Evolutionary conservation across 2,888 invertebrate species (phyloP).

Genomic region (Strigamia maritima): DNA sequence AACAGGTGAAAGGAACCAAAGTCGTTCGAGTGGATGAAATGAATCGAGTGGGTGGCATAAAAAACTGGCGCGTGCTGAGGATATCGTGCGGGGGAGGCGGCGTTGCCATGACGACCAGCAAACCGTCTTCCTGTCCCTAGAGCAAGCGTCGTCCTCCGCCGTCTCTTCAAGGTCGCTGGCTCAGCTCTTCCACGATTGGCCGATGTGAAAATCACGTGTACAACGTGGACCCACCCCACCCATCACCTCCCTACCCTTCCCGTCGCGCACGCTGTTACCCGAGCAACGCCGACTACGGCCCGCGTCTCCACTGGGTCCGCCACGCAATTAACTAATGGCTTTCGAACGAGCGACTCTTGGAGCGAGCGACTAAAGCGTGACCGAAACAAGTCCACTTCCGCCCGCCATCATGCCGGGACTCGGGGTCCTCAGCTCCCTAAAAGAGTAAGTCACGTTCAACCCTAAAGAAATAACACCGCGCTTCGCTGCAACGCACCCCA

Average conservation of each 20-base stretch:
- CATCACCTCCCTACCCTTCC: background rate
- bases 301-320: constrained; percentile 21
- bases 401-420: constrained; percentile 21
- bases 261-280: constrained; percentile 3
- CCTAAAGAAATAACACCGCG: background rate
- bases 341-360: constrained; percentile 11
- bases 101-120: constrained; percentile 4
- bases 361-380: constrained; percentile 10
- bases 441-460: background rate
- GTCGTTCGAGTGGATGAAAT: background rate
- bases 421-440: background rate
- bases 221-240: background rate
- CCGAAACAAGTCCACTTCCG: constrained; percentile 17
- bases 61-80: constrained; percentile 10
- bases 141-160: constrained; percentile 20
- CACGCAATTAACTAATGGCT: constrained; percentile 21
- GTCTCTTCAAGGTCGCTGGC: constrained; percentile 9
- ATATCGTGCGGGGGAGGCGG: constrained; percentile 5
- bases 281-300: constrained; percentile 18
- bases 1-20: background rate
- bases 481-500: background rate
- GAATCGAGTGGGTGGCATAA: background rate
- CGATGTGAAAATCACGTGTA: background rate
- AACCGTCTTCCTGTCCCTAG: constrained; percentile 20
- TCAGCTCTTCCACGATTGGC: background rate